These are phyloP conservation scores for Pampusana beccarii DNA, from an alignment of 2,113 vertebrate species.

Conservation along the genomic window DNA sequence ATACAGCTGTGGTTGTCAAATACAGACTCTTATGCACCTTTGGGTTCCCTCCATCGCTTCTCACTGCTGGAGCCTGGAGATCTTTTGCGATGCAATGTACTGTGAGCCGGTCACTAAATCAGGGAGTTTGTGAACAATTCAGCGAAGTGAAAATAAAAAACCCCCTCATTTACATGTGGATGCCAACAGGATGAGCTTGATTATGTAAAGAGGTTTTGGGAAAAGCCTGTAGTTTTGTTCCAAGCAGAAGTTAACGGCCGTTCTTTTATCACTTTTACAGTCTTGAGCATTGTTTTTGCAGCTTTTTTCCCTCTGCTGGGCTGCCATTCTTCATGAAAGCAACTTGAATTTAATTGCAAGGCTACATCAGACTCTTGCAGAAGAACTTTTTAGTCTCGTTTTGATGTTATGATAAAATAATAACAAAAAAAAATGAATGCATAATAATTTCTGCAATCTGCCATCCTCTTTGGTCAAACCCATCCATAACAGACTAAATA, in stretches of 20 bases:
- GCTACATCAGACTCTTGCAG: not conserved
- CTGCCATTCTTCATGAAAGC: constrained; percentile 7
- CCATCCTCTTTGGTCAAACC: not conserved
- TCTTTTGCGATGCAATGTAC: not conserved
- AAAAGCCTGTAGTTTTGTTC: not conserved
- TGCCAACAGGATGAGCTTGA: not conserved
- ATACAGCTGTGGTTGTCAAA: not conserved
- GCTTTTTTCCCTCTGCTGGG: not conserved
- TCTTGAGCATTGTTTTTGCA: not conserved
- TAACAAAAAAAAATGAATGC: not conserved
- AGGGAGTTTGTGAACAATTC: not conserved
- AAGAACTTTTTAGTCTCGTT: not conserved
- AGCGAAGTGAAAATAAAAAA: not conserved
- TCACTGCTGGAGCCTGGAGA: not conserved
- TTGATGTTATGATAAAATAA: not conserved
- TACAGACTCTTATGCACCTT: not conserved
- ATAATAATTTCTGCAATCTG: constrained; percentile 4
- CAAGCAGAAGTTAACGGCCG: not conserved
- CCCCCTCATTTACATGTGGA: not conserved
- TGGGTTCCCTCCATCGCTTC: not conserved
- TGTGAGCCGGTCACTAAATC: not conserved
- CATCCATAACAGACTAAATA: not conserved
- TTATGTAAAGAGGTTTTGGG: not conserved
- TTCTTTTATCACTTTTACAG: constrained; percentile 2
- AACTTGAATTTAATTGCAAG: constrained; percentile 1